Base-by-base conservation (phyloP, 2,797 vertebrate genomes). In the Oreortyx pictus region DNA sequence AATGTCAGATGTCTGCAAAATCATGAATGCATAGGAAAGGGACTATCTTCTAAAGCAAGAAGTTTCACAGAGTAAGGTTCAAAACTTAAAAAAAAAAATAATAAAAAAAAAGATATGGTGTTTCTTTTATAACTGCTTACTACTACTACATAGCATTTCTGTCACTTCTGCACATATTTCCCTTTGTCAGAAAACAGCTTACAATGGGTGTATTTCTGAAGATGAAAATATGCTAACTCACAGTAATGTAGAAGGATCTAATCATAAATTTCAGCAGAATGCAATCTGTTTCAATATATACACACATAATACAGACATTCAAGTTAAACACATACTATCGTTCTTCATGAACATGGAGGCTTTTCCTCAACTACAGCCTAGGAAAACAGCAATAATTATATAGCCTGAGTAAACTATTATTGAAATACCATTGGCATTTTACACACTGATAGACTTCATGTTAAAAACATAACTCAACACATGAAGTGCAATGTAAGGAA, bases 391-490 rank as follows among this genome's bases (percentile, higher is more conserved):
- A 67, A 74, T 68, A 59, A 50, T 74, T 65, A 78, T 9, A 35
- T 5, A 76, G 60, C 33, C 56, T 65, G 6, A 86, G 43, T 35
- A 84, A 66, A 35, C 64, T 65, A 93, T 94, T 91, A 94, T 33
- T 46, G 83, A 93, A 94, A 92, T 37, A 86, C 20, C 52, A 76
- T 84, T 92, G 73, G 47, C 66, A 84, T 76, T 95, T 89, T 64
- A 86, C 74, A 94, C 89, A 64, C 64, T 82, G 82, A 67, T 83
- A 91, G 44, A 61, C 20, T 78, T 83, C 0, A 61, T 31, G 24
- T 86, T 59, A 86, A 92, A 96, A 95, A 65, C 75, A 84, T 89
- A 91, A 91, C 39, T 93, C 87, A 89, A 71, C 16, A 77, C 17
- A 59, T 14, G 24, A 91, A 82, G 24, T 12, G 37, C 33, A 89